Base-by-base conservation (phyloP, 2,797 vertebrate genomes). In the Cirrhinus molitorella region DNA sequence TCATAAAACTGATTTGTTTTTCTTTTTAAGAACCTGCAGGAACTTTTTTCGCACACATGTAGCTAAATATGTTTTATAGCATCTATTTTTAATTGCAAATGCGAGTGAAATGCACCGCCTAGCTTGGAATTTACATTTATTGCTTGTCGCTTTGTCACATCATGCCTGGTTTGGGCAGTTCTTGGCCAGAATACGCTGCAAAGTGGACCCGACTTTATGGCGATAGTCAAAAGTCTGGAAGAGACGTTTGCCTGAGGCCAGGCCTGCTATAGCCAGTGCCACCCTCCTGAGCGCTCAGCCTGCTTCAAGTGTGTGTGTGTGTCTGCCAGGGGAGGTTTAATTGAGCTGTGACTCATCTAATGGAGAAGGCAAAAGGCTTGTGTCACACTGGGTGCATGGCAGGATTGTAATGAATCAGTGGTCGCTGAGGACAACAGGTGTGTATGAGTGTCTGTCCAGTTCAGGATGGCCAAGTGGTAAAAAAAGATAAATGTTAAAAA, bases 271-370 rank as follows among this genome's bases (percentile, higher is more conserved):
- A 66, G 19, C 59, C 57, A 79, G 31, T 66, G 47, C 76, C 59
- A 57, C 68, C 61, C 68, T 55, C 37, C 49, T 80, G 83, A 23
- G 47, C 19, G 9, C 49, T 73, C 57, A 51, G 59, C n/a, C 66
- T 70, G 43, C 31, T 70, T 70, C 11, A 67, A 59, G 40, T 59
- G 43, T 70, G 49, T 70, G 49, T 16, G 51, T 40, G 59, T 81
- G 74, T 83, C 78, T 68, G 67, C 76, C 83, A 31, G 53, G 79
- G 75, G 79, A 79, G 83, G 79, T 85, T 81, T 87, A 85, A 87
- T 87, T 85, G 83, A 87, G 83, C 79, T 79, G 83, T 88, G 87
- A 88, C 73, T 88, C 87, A 88, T 82, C 82, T 79, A 84, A 86
- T 84, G 79, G 67, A 73, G 72, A 87, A 84, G 72, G 81, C 73